Evolutionary conservation across 1,140 invertebrate species (phyloP), one percentile per base, ranked within the genome.

Genomic region (Trichonephila clavipes): DNA sequence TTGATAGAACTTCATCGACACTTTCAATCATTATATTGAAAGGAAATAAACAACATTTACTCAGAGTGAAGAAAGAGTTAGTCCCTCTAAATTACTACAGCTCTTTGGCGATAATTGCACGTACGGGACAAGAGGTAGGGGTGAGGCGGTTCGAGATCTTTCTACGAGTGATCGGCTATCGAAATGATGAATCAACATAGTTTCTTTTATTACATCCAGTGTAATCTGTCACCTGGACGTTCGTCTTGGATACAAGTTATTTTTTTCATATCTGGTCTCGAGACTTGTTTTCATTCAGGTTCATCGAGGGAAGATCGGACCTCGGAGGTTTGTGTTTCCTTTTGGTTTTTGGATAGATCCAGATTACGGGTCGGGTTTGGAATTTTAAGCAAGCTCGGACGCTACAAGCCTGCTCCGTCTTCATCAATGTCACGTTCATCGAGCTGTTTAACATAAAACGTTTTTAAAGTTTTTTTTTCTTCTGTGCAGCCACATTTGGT

Each of bases 121-220:
- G 7, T 10, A 10, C 10, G 51, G 51, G 34, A 40, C 34, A 40
- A 40, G 34, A 40, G 34, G 10, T 51, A 12, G 51, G 51, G 51
- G 51, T 10, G 10, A 51, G 10, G 51, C 10, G 10, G 51, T 10
- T 51, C 51, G 34, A 40, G 16, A 5, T 34, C 28, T 34, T 77
- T 40, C 12, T 5, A 34, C 28, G 18, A 16, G 72, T 77, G 72
- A 77, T 77, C 72, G 72, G 28, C 34, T 77, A 77, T 77, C 14
- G 72, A 77, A 34, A 28, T 77, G 72, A 77, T 34, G 72, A 77
- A 77, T 77, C 16, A 40, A 77, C 24, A 28, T 16, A 40, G 72
- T 77, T 77, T 77, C 72, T 77, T 77, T 77, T 77, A 77, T 77
- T 77, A 77, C 72, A 77, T 40, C 34, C 72, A 34, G 18, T 18